Base-by-base conservation (phyloP, 2,797 vertebrate species). In the Heliangelus exortis region DNA sequence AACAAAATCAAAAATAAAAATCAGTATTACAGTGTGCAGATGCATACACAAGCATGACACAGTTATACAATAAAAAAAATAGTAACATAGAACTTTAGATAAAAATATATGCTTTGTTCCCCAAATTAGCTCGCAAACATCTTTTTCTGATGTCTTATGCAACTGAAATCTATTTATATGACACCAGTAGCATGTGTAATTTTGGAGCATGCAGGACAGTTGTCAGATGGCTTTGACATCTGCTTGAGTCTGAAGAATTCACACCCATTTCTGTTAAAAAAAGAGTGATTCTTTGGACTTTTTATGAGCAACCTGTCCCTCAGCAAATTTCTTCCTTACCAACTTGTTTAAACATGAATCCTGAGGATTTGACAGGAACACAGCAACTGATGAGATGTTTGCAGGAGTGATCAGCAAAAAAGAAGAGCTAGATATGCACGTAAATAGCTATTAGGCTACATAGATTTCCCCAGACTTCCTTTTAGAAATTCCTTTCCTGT, bases 11-110 rank as follows among this genome's bases (percentile, higher is more conserved):
- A 72, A n/a, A n/a, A n/a, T n/a, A 39, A 7, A 3, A 18, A 43
- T 3, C 25, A 15, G 2, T 12, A 18, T 23, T 13, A 2, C 4
- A 20, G 6, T 28, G 6, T 2, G 0, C n/a, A 53, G 1, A 3
- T 58, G 21, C 10, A 45, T 50, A 39, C 3, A 71, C 5, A 87
- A 79, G 28, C 7, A 43, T 41, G 7, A 51, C 11, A 20, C 1
- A 15, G 2, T 10, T 80, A 13, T 39, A 15, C 8, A 63, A 33
- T 23, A 12, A 61, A 85, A 41, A 8, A 59, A 39, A 80, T 68
- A 73, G 45, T 15, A 89, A 9, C 6, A 41, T 2, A 63, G 14
- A 78, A 26, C 3, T 84, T 73, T 3, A 48, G 23, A 28, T 17
- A 51, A 57, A 43, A 39, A 3, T 5, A 7, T 0, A 26, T 41